phyloP scores from a whole-genome alignment of 2,113 vertebrate genomes.

The Plotosus lineatus region DNA sequence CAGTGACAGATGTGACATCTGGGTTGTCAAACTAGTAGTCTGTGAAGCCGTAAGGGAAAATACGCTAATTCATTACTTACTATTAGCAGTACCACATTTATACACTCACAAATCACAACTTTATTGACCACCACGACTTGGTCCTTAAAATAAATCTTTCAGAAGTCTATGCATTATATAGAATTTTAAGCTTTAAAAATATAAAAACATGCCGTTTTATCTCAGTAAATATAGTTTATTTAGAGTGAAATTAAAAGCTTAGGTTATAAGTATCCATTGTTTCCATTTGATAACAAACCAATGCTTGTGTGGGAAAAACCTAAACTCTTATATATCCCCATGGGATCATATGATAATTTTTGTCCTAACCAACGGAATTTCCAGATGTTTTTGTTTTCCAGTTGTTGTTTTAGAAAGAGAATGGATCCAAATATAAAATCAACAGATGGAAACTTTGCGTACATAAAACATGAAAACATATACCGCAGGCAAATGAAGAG shows the following conservation, averaged over 20 bases:
- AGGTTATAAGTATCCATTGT: conserved; percentile 17
- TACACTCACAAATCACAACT: not conserved
- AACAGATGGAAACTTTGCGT: not conserved
- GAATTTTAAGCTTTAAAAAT: not conserved
- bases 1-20: conserved; percentile 75
- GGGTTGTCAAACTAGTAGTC: conserved; percentile 44
- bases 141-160: not conserved
- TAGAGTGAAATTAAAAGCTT: conserved; percentile 20
- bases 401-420: not conserved
- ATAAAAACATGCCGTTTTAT: too few species aligned
- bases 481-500: not conserved
- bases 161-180: not conserved
- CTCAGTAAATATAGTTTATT: conserved; percentile 5
- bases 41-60: conserved; percentile 46
- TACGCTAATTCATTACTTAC: conserved; percentile 55
- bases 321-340: not conserved
- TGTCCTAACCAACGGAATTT: not conserved
- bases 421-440: conserved; percentile 4
- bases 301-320: conserved; percentile 10
- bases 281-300: conserved; percentile 16
- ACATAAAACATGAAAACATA: conserved; percentile 36
- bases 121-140: conserved; percentile 1
- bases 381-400: not conserved
- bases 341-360: conserved; percentile 15
- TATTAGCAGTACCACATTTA: conserved; percentile 10